Evolutionary conservation across 1,140 invertebrate species (phyloP).

Genomic region (Drosophila auraria): DNA sequence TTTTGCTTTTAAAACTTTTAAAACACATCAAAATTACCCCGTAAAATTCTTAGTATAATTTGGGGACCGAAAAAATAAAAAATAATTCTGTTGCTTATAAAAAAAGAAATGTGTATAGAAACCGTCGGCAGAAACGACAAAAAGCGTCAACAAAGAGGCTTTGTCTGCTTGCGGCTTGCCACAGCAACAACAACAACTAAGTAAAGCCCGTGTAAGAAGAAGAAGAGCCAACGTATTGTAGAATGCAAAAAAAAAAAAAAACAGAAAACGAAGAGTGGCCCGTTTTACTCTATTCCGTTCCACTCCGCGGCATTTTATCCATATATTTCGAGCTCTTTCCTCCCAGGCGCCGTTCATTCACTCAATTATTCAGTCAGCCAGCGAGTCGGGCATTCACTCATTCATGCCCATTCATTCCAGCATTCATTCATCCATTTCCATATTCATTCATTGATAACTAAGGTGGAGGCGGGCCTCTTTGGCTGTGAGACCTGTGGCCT

Average conservation of each 20-base stretch:
- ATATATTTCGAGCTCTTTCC: constrained; percentile 6
- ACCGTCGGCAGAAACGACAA: constrained; percentile 36
- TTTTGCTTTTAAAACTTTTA: too few relatives aligned
- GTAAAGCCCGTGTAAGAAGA: constrained; percentile 31
- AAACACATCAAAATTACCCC: neutral
- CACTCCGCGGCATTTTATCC: constrained; percentile 18
- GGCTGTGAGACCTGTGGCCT: neutral
- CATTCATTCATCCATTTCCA: constrained; percentile 39
- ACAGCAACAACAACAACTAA: constrained; percentile 19
- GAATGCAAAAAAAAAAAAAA: constrained; percentile 21
- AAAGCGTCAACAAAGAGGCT: constrained; percentile 59
- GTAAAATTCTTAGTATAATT: neutral
- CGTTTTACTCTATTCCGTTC: constrained; percentile 28
- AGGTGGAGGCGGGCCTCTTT: neutral
- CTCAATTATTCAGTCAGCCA: constrained; percentile 35
- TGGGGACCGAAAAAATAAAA: constrained; percentile 10
- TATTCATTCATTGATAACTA: constrained; percentile 42
- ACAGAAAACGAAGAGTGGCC: neutral
- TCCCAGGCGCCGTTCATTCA: constrained; percentile 33
- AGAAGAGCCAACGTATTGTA: constrained; percentile 39
- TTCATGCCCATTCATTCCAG: constrained; percentile 45
- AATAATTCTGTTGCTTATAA: constrained; percentile 41
- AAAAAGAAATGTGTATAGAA: constrained; percentile 25
- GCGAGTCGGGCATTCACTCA: constrained; percentile 32
- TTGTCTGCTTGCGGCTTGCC: constrained; percentile 65